A percentile compares a stretch with the other conserved stretches of the same genome.
phyloP scores from a whole-genome alignment of 2,113 vertebrate genomes.

The Catharus fuscescens region DNA sequence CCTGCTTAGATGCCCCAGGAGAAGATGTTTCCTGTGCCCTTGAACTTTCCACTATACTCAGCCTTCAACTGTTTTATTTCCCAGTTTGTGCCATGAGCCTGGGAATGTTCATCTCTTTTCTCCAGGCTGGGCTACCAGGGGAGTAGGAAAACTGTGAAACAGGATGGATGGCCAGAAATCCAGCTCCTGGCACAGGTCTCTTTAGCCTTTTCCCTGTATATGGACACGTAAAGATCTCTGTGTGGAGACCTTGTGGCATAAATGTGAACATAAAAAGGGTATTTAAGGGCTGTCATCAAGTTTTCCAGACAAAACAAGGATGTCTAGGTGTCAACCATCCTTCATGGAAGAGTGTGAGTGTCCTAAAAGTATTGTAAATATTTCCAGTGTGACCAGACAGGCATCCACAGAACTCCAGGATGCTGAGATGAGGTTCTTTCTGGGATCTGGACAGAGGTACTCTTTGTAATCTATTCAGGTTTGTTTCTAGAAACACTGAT shows the following conservation, averaged over 20 bases:
- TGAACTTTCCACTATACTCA: not conserved
- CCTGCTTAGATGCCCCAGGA: not conserved
- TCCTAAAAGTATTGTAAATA: not conserved
- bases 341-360: not conserved
- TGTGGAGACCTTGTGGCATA: not conserved
- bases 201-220: not conserved
- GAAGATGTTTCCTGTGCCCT: not conserved
- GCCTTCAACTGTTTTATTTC: not conserved
- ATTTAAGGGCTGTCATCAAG: not conserved
- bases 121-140: not conserved
- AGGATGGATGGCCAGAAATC: not conserved
- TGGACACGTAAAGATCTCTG: not conserved
- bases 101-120: not conserved
- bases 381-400: not conserved
- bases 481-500: not conserved
- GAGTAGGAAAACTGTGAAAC: not conserved
- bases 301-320: not conserved
- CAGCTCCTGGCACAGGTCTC: not conserved
- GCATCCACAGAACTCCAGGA: not conserved
- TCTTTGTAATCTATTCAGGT: not conserved
- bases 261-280: fast-evolving
- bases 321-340: not conserved
- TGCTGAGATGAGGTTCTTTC: not conserved
- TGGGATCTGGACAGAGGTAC: not conserved
- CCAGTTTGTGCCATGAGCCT: not conserved